These are phyloP conservation scores for Catamblyrhynchus diadema DNA, from an alignment of 2,797 vertebrate species.

Conservation along the genomic window DNA sequence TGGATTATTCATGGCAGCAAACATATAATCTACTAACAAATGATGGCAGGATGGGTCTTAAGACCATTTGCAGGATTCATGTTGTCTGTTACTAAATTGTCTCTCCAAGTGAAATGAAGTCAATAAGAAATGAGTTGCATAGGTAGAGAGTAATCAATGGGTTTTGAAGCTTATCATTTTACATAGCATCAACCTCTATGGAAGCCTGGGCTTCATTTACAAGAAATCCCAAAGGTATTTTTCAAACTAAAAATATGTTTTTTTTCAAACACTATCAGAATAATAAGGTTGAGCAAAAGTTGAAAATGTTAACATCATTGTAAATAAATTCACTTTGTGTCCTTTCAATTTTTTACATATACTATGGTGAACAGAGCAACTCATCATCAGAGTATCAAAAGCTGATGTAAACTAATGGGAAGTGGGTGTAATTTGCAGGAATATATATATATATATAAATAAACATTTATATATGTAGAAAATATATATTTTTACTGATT, in stretches of 20 bases:
- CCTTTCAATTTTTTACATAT: not conserved
- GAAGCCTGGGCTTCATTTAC: not conserved
- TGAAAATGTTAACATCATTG: not conserved
- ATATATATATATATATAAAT: not conserved
- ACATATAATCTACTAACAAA: not conserved
- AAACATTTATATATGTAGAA: not conserved
- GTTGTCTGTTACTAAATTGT: not conserved
- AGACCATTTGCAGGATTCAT: not conserved
- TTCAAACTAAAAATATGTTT: not conserved
- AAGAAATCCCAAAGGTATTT: not conserved
- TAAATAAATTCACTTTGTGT: not conserved
- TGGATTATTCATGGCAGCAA: conserved; percentile 33
- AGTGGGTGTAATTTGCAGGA: not conserved
- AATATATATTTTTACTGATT: not conserved
- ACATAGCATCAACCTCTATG: not conserved
- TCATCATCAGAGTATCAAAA: not conserved
- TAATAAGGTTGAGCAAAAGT: not conserved
- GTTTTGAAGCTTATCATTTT: not conserved
- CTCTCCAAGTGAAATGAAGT: conserved; percentile 1
- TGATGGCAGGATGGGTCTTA: not conserved
- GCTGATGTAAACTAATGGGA: not conserved
- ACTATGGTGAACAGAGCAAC: not conserved
- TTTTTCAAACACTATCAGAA: not conserved
- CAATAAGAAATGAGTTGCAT: not conserved
- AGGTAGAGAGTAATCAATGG: not conserved